Evolutionary conservation across 1,140 invertebrate genomes (phyloP).

Genomic region (Achatina immaculata): DNA sequence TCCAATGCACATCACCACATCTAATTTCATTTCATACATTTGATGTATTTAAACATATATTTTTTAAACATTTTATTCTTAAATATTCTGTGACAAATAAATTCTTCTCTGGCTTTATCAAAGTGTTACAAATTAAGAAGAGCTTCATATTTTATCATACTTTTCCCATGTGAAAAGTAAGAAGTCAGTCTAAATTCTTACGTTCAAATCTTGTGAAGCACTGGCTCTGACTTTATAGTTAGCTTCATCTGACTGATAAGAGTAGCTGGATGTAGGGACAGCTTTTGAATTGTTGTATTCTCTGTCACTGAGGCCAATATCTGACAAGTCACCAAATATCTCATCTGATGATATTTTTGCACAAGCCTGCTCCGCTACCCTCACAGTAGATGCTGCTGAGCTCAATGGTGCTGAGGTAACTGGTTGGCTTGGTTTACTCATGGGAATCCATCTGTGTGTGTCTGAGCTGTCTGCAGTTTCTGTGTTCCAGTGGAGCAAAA

Average conservation of each 20-base stretch:
- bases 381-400: not conserved
- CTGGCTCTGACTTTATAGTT: slow-evolving; percentile 4
- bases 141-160: not conserved
- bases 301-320: slow-evolving; percentile 5
- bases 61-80: too few species aligned
- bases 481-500: slow-evolving; percentile 29
- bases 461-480: slow-evolving; percentile 37
- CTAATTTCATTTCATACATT: too few species aligned
- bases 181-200: not conserved
- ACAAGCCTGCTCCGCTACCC: not conserved
- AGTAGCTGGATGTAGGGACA: not conserved
- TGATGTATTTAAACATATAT: too few species aligned
- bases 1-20: too few species aligned
- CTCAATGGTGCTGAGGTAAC: not conserved
- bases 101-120: too few species aligned
- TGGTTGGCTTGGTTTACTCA: slow-evolving; percentile 33
- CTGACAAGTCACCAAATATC: slow-evolving; percentile 25
- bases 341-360: not conserved
- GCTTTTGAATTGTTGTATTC: not conserved
- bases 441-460: slow-evolving; percentile 50
- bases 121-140: too few species aligned
- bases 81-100: too few species aligned
- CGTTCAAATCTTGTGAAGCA: slow-evolving; percentile 27
- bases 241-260: slow-evolving; percentile 13
- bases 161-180: not conserved